Evolutionary conservation across 64 coral and sea anemone genomes (phyloP), one percentile per base, ranked within the genome.

Genomic region (Dendronephthya gigantea): DNA sequence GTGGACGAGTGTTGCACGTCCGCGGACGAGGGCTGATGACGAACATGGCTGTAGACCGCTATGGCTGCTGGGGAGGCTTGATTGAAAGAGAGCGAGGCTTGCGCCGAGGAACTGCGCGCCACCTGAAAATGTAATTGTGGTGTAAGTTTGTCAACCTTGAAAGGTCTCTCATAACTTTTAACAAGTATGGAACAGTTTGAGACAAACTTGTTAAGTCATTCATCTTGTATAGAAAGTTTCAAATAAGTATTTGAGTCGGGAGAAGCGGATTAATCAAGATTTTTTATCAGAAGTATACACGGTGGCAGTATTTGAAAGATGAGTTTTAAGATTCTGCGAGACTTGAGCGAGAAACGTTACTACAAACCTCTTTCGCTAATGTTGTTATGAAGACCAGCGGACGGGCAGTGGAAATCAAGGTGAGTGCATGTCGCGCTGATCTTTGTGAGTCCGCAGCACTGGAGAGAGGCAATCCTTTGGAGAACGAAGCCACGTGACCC

Each of bases 21-120:
- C 9, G 88, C 83, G 49, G 91, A 87, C 30, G 95, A 93, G 52
- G 95, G 95, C 50, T 98, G 95, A 45, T 93, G 95, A 58, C 95
- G 90, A 86, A 98, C 92, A 68, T 98, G 95, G 65, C 95, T 98
- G 82, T 98, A 98, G 1, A 98, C 95, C 72, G 95, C 92, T 88
- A 98, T 98, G 92, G 95, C 95, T 50, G 95, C 89, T 84, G 95
- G 95, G 28, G 95, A 93, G 23, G 95, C 91, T 83, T 98, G 95
- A 72, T 98, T 98, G 16, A 98, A 98, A 10, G 95, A 90, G 25
- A 98, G 93, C 1, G 95, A 93, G 14, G 95, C 93, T 19, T 87
- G 88, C 2, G 92, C 89, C 28, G 95, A 86, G 19, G 91, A 90
- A 62, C 95, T 93, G 58, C 95, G 92, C 7, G 95, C 95, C 1